Percentiles rank a stretch among this genome's conserved stretches.
These are phyloP conservation scores for Typhlichthys eigenmanni DNA, from an alignment of 2,797 vertebrate genomes.

Conservation along the genomic window DNA sequence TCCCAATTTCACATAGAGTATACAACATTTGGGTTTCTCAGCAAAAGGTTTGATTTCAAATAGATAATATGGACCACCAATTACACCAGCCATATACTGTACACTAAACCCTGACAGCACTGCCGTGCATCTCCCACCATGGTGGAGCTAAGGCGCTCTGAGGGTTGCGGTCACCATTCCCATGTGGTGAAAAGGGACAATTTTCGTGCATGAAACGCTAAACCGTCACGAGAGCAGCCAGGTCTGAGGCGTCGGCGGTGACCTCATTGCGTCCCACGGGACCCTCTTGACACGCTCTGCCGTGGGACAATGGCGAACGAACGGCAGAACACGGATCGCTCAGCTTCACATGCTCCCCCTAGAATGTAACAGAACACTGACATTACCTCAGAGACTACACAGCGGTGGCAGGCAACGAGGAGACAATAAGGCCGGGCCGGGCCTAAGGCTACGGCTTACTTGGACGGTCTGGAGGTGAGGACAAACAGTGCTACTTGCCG, in stretches of 20 bases:
- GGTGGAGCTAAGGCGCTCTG: slow-evolving; percentile 14
- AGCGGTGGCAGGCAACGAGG: slow-evolving; percentile 52
- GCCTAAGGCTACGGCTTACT: slow-evolving; percentile 46
- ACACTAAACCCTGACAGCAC: slow-evolving; percentile 4
- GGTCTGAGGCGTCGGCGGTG: slow-evolving; percentile 59
- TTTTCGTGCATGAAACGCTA: slow-evolving; percentile 68
- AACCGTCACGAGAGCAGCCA: slow-evolving; percentile 62
- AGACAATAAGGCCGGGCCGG: slow-evolving; percentile 54
- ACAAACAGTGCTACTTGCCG: too few species aligned
- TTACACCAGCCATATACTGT: slow-evolving; percentile 5
- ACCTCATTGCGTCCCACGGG: slow-evolving; percentile 65
- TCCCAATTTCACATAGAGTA: slow-evolving; percentile 36
- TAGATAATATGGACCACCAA: slow-evolving; percentile 4
- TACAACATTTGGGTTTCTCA: slow-evolving; percentile 15
- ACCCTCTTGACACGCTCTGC: slow-evolving; percentile 63
- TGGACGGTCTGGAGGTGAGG: not conserved
- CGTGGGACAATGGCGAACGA: slow-evolving; percentile 68
- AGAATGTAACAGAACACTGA: slow-evolving; percentile 69
- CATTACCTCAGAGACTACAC: slow-evolving; percentile 66
- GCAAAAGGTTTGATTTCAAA: slow-evolving; percentile 2
- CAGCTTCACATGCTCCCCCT: slow-evolving; percentile 34
- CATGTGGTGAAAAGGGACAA: slow-evolving; percentile 55
- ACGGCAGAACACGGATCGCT: slow-evolving; percentile 66
- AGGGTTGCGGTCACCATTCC: slow-evolving; percentile 44
- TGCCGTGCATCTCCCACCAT: not conserved